Evolutionary conservation across 2,113 vertebrate species (phyloP).

Genomic region (Aegithalos caudatus): DNA sequence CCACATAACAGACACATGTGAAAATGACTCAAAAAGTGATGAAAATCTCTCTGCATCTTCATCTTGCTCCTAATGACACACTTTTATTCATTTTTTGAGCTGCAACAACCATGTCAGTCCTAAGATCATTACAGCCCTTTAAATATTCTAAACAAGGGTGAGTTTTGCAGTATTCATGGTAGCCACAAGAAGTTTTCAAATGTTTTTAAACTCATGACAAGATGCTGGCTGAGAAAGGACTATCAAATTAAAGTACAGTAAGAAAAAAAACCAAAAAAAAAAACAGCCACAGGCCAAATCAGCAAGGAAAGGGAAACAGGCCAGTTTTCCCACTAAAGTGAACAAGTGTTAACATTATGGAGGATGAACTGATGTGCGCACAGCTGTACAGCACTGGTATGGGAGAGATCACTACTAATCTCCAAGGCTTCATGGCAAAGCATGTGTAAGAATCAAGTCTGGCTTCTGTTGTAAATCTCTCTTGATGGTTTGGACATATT

Average conservation of each 20-base stretch:
- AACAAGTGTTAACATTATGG: background rate
- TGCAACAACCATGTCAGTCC: background rate
- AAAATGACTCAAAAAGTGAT: slow-evolving; percentile 27
- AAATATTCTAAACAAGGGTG: background rate
- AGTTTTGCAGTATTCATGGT: background rate
- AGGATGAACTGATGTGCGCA: background rate
- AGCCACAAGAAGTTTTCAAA: background rate
- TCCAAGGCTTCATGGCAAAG: background rate
- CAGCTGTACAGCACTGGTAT: background rate
- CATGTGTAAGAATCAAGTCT: background rate
- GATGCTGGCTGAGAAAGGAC: background rate
- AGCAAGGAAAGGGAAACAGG: background rate
- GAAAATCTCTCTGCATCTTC: background rate
- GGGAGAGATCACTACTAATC: background rate
- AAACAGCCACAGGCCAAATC: background rate
- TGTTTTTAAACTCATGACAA: background rate
- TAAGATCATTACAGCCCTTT: background rate
- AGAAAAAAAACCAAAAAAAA: background rate
- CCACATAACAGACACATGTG: background rate
- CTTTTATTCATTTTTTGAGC: background rate
- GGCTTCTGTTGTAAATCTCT: background rate
- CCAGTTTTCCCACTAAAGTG: background rate
- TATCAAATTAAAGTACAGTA: background rate
- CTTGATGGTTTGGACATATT: background rate
- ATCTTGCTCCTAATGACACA: background rate